Base-by-base conservation (phyloP, 1,140 invertebrate species). In the Drosophila bocki region DNA sequence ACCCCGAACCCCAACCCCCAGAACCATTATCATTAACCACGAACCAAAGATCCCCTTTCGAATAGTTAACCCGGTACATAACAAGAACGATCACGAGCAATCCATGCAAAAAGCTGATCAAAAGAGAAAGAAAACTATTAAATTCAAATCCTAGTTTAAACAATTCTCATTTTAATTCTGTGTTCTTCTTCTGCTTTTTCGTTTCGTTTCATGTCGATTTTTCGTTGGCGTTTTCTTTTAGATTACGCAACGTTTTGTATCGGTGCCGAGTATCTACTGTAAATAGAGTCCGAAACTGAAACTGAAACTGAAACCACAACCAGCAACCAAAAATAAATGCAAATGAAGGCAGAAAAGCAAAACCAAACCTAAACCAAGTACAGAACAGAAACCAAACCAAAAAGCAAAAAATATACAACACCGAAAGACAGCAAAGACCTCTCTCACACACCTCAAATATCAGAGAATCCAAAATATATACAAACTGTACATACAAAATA, bases 161-260 rank as follows among this genome's bases (percentile, higher is more conserved):
- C 22, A 39, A 82, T 82, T 91, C 67, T 91, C 79, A 83, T 87
- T 85, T 63, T 90, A 91, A 91, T 87, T 87, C 76, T 78, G 58
- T 78, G 72, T 91, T 87, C 53, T 39, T 67, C 86, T 91, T 91
- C 80, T 87, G 15, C 48, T n/a, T 51, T 91, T 86, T 88, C 72
- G 77, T 91, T 92, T 92, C 87, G 84, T 92, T 92, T 86, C 91
- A 91, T 92, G 86, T 70, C 70, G 87, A n/a, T 56, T 92, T 80
- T 75, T 88, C 72, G 82, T 78, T 78, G 75, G 65, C 75, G 67
- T 77, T 85, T 75, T 86, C 82, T 87, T 92, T 91, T 91, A 93
- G 92, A 93, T 88, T 93, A 93, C 83, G 91, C 92, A 77, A 92
- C 92, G 79, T 93, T 93, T 93, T 93, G 92, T 92, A 93, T 93